Evolutionary conservation across 2,888 invertebrate species (phyloP).

Genomic region (Candidula unifasciata): DNA sequence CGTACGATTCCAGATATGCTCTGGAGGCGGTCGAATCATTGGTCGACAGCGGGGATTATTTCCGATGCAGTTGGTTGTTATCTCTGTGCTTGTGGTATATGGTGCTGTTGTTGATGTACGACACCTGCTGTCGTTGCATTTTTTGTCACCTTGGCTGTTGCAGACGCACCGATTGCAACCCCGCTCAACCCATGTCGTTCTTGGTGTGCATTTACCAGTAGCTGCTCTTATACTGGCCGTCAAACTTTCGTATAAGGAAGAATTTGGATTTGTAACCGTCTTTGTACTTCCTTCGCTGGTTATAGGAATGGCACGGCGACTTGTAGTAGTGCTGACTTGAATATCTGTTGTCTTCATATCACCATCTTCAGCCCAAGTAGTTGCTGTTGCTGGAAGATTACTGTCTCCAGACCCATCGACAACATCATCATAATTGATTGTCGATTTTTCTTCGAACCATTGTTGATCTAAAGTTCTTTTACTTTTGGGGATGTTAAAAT

Average conservation of each 20-base stretch:
- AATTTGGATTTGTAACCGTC: background rate
- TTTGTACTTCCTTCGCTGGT: background rate
- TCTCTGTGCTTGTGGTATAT: no score
- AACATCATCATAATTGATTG: no score
- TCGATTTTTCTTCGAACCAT: no score
- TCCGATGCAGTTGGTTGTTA: no score
- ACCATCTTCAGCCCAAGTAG: background rate
- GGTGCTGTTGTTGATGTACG: no score
- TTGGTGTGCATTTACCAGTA: slow-evolving; percentile 25
- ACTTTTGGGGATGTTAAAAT: background rate
- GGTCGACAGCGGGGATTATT: no score
- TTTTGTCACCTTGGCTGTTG: background rate
- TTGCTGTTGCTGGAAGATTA: background rate
- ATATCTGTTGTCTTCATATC: background rate
- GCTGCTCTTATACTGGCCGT: background rate
- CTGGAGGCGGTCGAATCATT: no score
- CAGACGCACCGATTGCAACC: slow-evolving; percentile 46
- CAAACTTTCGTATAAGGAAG: background rate
- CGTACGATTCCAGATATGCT: no score
- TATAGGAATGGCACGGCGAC: background rate
- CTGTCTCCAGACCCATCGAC: background rate
- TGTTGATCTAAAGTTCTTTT: no score
- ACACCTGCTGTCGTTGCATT: slow-evolving; percentile 20
- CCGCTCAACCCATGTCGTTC: slow-evolving; percentile 12
- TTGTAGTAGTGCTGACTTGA: no score